Evolutionary conservation across 2,888 invertebrate species (phyloP).

Genomic region (Drosophila mayaguana): DNA sequence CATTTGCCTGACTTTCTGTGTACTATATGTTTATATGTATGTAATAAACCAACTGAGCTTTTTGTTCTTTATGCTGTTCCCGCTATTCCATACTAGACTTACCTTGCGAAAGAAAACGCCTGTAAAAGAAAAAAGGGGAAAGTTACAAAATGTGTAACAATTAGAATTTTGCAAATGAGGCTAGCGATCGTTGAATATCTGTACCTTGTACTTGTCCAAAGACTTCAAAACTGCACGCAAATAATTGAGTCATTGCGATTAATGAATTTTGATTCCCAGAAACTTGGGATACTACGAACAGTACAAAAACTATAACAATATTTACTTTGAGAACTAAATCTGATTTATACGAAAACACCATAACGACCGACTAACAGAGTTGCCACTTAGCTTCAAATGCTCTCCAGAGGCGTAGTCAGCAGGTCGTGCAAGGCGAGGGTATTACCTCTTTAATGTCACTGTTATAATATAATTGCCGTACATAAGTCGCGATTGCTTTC

Average conservation of each 20-base stretch:
- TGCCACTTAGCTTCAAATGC: constrained; percentile 23
- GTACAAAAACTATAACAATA: constrained; percentile 17
- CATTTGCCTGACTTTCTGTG: constrained; percentile 87
- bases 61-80: not conserved
- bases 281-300: constrained; percentile 10
- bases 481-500: not conserved
- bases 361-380: constrained; percentile 56
- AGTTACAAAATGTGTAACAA: not conserved
- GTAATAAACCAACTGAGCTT: constrained; percentile 7
- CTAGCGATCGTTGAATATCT: constrained; percentile 11
- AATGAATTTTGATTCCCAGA: constrained; percentile 33
- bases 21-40: constrained; percentile 83
- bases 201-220: constrained; percentile 83
- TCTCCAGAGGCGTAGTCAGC: not conserved
- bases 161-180: constrained; percentile 24
- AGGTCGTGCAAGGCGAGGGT: not conserved
- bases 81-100: constrained; percentile 28
- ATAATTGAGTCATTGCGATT: constrained; percentile 44
- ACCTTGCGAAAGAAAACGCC: constrained; percentile 84
- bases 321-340: constrained; percentile 43
- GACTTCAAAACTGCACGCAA: constrained; percentile 75
- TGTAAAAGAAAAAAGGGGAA: constrained; percentile 28
- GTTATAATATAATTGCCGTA: not conserved
- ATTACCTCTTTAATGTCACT: not conserved
- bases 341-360: constrained; percentile 55